A percentile compares a stretch with the other conserved stretches of the same genome.
Conservation (phyloP, 1,140 invertebrate genomes). For the Colletes latitarsis region DNA sequence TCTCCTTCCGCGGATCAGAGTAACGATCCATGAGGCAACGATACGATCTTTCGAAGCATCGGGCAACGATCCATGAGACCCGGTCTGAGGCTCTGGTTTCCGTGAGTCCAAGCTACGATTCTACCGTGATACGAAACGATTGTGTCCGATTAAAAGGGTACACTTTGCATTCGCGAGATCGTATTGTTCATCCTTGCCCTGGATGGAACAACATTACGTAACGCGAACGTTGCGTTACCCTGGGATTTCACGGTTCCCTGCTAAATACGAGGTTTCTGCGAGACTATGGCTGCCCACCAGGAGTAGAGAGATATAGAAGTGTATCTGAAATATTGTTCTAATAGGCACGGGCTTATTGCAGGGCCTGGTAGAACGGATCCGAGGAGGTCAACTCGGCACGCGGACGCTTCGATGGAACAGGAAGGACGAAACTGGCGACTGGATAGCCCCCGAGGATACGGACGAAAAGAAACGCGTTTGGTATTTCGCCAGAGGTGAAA, state of each 20-base stretch:
- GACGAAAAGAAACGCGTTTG: neutral
- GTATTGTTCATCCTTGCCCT: conserved; percentile 13
- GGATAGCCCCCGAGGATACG: conserved; percentile 13
- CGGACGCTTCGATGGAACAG: neutral
- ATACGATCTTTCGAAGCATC: conserved; percentile 63
- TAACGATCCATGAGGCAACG: conserved; percentile 61
- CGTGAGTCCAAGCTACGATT: conserved; percentile 26
- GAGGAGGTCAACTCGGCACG: neutral
- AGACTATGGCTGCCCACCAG: neutral
- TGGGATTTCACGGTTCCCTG: neutral
- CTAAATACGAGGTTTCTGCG: neutral
- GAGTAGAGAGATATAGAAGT: no score
- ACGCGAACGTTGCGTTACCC: neutral
- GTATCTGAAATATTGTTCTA: no score
- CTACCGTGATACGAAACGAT: conserved; percentile 28
- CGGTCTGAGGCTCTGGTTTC: conserved; percentile 29
- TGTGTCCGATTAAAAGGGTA: conserved; percentile 29
- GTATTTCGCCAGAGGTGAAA: neutral
- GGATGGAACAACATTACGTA: conserved; percentile 1
- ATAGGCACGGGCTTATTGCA: no score
- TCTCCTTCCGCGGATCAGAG: conserved; percentile 49
- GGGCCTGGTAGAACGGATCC: no score
- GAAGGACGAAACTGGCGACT: conserved; percentile 6
- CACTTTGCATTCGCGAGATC: conserved; percentile 15
- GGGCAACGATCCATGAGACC: conserved; percentile 51